Evolutionary conservation across 2,888 invertebrate genomes (phyloP).

Genomic region (Barypeithes pellucidus): DNA sequence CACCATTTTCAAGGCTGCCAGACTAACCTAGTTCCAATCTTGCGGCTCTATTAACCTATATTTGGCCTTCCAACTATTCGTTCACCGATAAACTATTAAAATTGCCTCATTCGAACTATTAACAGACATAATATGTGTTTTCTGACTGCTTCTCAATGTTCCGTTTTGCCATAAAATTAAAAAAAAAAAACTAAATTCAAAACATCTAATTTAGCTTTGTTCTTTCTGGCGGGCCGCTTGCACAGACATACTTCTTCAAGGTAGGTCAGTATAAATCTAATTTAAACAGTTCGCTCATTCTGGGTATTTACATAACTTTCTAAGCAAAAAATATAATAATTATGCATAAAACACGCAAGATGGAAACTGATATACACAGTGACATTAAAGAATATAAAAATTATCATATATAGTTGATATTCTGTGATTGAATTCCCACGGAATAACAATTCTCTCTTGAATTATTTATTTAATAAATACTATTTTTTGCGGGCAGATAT

Average conservation of each 20-base stretch:
- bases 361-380: neutral
- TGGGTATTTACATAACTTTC: conserved; percentile 37
- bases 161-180: conserved; percentile 21
- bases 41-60: conserved; percentile 49
- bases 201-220: conserved; percentile 44
- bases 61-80: conserved; percentile 26
- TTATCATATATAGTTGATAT: no score
- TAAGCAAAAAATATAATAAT: conserved; percentile 25
- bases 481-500: no score
- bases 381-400: neutral
- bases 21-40: conserved; percentile 47
- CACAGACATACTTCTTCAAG: conserved; percentile 36
- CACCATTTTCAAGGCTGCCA: conserved; percentile 10
- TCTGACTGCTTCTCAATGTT: conserved; percentile 26
- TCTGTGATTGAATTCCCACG: no score
- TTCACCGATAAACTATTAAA: conserved; percentile 18
- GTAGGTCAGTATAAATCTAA: conserved; percentile 49
- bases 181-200: conserved; percentile 25
- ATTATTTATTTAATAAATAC: no score
- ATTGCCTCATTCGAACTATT: conserved; percentile 15
- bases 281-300: conserved; percentile 34
- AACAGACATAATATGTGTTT: conserved; percentile 31
- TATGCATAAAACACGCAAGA: conserved; percentile 19
- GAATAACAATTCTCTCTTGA: no score
- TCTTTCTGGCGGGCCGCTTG: conserved; percentile 36